Evolutionary conservation across 2,888 invertebrate genomes (phyloP).

Genomic region (Merodon equestris): DNA sequence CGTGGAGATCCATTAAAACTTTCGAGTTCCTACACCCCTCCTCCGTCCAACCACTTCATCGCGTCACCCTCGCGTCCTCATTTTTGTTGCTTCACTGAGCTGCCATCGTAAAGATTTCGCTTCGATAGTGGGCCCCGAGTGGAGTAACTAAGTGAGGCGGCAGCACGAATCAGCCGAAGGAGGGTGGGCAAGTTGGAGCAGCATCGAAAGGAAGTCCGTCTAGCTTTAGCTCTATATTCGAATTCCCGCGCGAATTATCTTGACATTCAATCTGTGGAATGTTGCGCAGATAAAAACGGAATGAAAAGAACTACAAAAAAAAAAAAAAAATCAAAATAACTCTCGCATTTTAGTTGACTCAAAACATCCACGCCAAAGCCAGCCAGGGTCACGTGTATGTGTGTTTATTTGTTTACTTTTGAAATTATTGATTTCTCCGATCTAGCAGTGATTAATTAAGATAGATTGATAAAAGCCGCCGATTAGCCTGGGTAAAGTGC

Average conservation of each 20-base stretch:
- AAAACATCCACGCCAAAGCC: background rate
- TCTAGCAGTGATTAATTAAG: slow-evolving; percentile 77
- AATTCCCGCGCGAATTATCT: slow-evolving; percentile 53
- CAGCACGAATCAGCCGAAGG: background rate
- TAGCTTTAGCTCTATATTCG: slow-evolving; percentile 18
- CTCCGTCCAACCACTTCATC: background rate
- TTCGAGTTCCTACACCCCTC: slow-evolving; percentile 29
- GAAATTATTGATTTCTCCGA: slow-evolving; percentile 65
- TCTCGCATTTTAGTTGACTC: slow-evolving; percentile 7
- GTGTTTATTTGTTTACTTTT: slow-evolving; percentile 40
- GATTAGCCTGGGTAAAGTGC: slow-evolving; percentile 55
- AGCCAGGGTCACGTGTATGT: background rate
- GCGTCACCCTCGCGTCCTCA: background rate
- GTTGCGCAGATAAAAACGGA: slow-evolving; percentile 59
- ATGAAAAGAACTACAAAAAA: slow-evolving; percentile 8
- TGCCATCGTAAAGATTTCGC: slow-evolving; percentile 45
- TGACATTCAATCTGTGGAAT: slow-evolving; percentile 55
- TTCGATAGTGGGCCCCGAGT: slow-evolving; percentile 2
- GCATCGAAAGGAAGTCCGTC: no score
- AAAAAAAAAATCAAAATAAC: background rate
- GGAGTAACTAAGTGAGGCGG: slow-evolving; percentile 5
- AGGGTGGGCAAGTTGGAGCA: background rate
- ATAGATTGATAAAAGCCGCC: slow-evolving; percentile 76
- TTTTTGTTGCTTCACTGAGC: slow-evolving; percentile 23
- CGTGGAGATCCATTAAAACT: slow-evolving; percentile 62